A percentile compares a stretch with the other conserved stretches of the same genome.
phyloP scores from a whole-genome alignment of 2,113 vertebrate species.

The Gasterosteus nipponicus region DNA sequence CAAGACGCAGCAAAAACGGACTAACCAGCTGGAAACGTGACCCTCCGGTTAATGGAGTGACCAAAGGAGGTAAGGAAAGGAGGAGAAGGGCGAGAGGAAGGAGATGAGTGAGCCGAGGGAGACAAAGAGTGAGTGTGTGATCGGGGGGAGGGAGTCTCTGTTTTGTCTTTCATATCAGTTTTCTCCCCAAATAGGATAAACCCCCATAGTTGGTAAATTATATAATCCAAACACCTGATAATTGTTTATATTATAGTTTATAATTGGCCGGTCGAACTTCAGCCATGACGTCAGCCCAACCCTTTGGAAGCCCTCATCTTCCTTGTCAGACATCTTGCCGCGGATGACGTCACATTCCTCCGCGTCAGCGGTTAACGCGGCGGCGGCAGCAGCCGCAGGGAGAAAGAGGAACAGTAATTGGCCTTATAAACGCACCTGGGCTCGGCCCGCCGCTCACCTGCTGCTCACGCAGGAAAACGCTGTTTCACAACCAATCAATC shows the following conservation, averaged over 20 bases:
- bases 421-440: neutral
- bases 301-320: neutral
- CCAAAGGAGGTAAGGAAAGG: slow-evolving; percentile 65
- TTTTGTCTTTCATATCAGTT: too few species aligned
- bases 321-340: neutral
- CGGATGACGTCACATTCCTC: neutral
- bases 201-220: too few species aligned
- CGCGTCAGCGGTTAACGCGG: neutral
- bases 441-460: neutral
- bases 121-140: neutral
- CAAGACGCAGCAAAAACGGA: slow-evolving; percentile 54
- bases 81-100: slow-evolving; percentile 38
- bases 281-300: neutral
- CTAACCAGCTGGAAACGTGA: slow-evolving; percentile 77
- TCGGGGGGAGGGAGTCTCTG: too few species aligned
- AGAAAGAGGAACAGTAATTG: neutral
- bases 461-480: slow-evolving; percentile 1
- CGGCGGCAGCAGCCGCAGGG: neutral
- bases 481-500: slow-evolving; percentile 6
- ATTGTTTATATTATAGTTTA: neutral
- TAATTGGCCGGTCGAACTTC: neutral
- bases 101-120: slow-evolving; percentile 32
- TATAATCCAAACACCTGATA: neutral
- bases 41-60: slow-evolving; percentile 95
- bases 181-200: too few species aligned